Percentiles rank a stretch among this genome's conserved stretches.
phyloP scores from a whole-genome alignment of 2,797 vertebrate species.

The Astyanax mexicanus region DNA sequence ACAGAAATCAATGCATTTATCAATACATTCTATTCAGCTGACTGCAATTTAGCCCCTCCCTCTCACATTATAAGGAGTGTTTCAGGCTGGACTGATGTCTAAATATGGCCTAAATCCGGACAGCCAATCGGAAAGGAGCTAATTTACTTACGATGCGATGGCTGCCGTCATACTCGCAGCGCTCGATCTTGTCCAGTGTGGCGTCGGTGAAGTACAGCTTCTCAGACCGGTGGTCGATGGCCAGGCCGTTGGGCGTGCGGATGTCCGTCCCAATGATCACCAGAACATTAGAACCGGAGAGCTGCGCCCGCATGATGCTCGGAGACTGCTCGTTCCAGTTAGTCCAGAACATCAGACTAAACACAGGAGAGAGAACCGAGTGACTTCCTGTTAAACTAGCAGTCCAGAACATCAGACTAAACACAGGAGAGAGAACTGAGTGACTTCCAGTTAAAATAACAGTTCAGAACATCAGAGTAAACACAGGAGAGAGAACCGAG shows the following conservation, averaged over 20 bases:
- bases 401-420: too few species aligned
- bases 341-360: constrained; percentile 81
- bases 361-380: not conserved
- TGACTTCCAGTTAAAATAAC: too few species aligned
- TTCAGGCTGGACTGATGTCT: too few species aligned
- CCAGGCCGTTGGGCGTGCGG: constrained; percentile 93
- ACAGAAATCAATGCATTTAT: too few species aligned
- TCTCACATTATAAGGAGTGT: too few species aligned
- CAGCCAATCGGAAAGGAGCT: too few species aligned
- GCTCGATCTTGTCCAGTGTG: constrained; percentile 96
- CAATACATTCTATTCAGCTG: too few species aligned
- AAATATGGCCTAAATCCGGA: too few species aligned
- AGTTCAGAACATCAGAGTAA: too few species aligned
- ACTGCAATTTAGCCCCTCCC: too few species aligned
- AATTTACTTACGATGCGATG: constrained; percentile 90
- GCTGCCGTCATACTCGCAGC: constrained; percentile 95
- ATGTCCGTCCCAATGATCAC: constrained; percentile 94
- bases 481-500: too few species aligned
- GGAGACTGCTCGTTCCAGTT: constrained; percentile 98
- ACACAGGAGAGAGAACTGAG: too few species aligned
- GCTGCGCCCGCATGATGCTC: constrained; percentile 95
- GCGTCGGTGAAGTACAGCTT: constrained; percentile 98
- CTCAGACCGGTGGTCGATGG: constrained; percentile 94
- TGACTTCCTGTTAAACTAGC: not conserved
- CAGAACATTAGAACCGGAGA: constrained; percentile 90